A percentile compares a stretch with the other conserved stretches of the same genome.
phyloP scores from a whole-genome alignment of 92 coral and sea anemone genomes.

The Phenganax stokvisi region DNA sequence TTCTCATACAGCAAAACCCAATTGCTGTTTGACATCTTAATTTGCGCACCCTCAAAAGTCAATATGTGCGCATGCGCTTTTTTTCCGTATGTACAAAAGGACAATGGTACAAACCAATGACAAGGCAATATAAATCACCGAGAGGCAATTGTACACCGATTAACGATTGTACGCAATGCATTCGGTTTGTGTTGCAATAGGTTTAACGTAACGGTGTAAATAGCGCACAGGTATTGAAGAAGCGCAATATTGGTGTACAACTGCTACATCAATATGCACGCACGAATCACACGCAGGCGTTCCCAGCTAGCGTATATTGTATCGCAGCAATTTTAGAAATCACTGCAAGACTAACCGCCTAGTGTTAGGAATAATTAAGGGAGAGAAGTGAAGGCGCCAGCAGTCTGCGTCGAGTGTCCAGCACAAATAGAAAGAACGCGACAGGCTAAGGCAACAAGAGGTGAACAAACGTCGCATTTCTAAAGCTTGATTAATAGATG shows the following conservation, averaged over 20 bases:
- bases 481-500: constrained; percentile 43
- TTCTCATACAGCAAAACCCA: too few relatives aligned
- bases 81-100: too few relatives aligned
- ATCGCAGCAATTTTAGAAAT: not conserved
- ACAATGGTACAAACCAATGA: too few relatives aligned
- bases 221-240: not conserved
- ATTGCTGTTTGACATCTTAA: too few relatives aligned
- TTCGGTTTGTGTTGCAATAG: not conserved
- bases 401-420: constrained; percentile 22
- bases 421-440: constrained; percentile 36
- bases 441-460: constrained; percentile 25
- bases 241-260: not conserved
- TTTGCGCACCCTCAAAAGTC: too few relatives aligned
- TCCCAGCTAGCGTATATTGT: too few relatives aligned
- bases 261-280: not conserved
- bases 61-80: too few relatives aligned
- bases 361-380: constrained; percentile 30
- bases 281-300: not conserved
- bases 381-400: constrained; percentile 27
- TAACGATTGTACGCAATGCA: too few relatives aligned
- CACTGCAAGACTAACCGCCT: constrained; percentile 28
- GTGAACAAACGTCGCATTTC: constrained; percentile 31
- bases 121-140: too few relatives aligned
- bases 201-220: not conserved
- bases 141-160: too few relatives aligned